Conservation (phyloP, 2,888 invertebrate genomes). For the Synanthedon andrenaeformis region DNA sequence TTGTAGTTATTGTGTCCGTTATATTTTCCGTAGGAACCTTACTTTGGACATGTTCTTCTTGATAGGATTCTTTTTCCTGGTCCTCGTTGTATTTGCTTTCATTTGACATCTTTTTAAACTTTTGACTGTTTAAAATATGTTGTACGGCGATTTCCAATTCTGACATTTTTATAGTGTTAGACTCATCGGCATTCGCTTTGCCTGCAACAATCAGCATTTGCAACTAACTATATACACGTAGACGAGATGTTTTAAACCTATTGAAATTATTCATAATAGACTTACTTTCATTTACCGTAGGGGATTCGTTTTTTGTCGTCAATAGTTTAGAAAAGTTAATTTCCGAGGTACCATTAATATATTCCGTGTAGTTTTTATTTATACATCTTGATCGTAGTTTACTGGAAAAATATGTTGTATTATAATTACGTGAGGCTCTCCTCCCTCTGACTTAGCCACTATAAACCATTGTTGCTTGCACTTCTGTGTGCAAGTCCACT, state of each 20-base stretch:
- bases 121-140: background rate
- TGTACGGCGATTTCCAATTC: background rate
- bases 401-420: background rate
- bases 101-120: background rate
- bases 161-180: background rate
- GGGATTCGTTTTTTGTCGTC: background rate
- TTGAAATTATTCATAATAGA: background rate
- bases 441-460: too few species aligned
- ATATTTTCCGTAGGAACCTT: background rate
- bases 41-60: background rate
- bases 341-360: background rate
- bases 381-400: background rate
- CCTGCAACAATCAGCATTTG: too few species aligned
- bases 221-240: too few species aligned
- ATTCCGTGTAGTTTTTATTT: background rate
- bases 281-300: background rate
- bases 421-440: background rate
- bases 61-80: background rate
- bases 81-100: background rate
- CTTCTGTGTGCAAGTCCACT: too few species aligned
- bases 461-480: too few species aligned
- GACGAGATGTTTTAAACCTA: background rate
- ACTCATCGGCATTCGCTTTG: too few species aligned
- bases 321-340: background rate
- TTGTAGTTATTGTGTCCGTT: background rate